Evolutionary conservation across 2,113 vertebrate genomes (phyloP).

Genomic region (Larimichthys crocea): DNA sequence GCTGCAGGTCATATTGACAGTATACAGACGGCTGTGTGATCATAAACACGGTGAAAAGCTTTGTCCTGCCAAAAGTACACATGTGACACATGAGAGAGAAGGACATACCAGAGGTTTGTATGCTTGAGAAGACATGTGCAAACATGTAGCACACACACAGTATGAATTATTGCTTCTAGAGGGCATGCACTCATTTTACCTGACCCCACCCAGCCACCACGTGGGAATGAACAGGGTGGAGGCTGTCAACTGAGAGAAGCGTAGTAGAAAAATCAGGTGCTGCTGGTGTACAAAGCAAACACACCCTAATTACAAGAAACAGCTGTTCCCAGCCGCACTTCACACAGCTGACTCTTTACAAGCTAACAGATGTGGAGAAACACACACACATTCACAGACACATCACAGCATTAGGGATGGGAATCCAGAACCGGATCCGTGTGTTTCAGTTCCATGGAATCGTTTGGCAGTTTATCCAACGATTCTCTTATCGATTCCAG

Average conservation of each 20-base stretch:
- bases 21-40: constrained; percentile 22
- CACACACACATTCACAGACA: neutral
- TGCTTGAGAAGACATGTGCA: constrained; percentile 36
- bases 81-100: constrained; percentile 10
- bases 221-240: neutral
- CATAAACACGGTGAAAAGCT: constrained; percentile 6
- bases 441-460: too few relatives aligned
- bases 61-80: constrained; percentile 8
- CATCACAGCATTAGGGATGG: neutral
- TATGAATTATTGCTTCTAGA: neutral
- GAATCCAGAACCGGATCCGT: too few relatives aligned
- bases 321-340: neutral
- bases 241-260: neutral
- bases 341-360: neutral
- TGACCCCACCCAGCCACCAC: constrained; percentile 17
- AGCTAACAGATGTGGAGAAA: neutral
- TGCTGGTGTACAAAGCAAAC: constrained; percentile 69
- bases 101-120: constrained; percentile 35
- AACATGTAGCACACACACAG: constrained; percentile 6
- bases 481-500: too few relatives aligned
- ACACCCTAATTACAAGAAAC: constrained; percentile 10
- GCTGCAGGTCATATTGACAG: constrained; percentile 37
- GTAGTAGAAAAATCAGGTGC: constrained; percentile 13
- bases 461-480: too few relatives aligned
- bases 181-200: constrained; percentile 31